A percentile compares a stretch with the other conserved stretches of the same genome.
Conservation (phyloP, 1,140 invertebrate species). For the Brachionus manjavacas region DNA sequence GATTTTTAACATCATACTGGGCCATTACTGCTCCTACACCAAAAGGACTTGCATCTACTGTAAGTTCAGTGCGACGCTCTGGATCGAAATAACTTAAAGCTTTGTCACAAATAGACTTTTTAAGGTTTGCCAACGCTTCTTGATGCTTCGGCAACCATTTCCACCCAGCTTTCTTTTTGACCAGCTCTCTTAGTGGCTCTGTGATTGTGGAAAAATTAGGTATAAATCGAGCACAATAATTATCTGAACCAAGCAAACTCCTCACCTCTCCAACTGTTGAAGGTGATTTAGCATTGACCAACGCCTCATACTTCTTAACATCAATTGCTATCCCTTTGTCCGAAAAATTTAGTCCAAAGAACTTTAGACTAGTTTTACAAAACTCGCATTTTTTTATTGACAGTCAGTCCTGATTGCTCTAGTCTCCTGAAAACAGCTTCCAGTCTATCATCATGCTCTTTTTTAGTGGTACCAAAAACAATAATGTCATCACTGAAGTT, state of each 20-base stretch:
- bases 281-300: neutral
- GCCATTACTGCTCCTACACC: conserved; percentile 59
- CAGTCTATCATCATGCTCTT: neutral
- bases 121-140: neutral
- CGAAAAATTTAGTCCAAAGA: neutral
- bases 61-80: neutral
- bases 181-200: conserved; percentile 45
- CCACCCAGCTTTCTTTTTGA: conserved; percentile 29
- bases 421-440: neutral
- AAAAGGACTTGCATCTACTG: conserved; percentile 47
- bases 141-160: conserved; percentile 7
- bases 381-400: neutral
- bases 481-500: conserved; percentile 2
- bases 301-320: neutral
- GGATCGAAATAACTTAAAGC: conserved; percentile 12
- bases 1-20: conserved; percentile 46
- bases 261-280: conserved; percentile 42
- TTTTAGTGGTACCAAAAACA: neutral
- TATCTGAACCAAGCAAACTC: conserved; percentile 45
- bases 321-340: neutral
- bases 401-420: neutral
- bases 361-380: neutral
- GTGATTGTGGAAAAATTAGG: conserved; percentile 48
- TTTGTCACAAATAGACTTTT: neutral
- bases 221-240: conserved; percentile 56